Base-by-base conservation (phyloP, 2,797 vertebrate species). In the Nyctibius grandis region DNA sequence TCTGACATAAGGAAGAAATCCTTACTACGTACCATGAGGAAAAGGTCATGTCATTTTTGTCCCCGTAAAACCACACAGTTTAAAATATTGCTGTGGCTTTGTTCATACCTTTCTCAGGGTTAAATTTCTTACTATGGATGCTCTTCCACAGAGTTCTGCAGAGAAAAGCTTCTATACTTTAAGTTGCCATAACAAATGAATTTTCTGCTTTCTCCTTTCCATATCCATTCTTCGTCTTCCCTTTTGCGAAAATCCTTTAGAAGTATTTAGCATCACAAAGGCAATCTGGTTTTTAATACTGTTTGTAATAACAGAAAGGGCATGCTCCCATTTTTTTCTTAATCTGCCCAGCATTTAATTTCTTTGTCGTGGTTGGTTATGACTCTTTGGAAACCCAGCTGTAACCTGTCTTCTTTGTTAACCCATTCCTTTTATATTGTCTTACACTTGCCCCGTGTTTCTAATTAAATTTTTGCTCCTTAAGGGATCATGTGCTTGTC, bases 151-250 rank as follows among this genome's bases (percentile, higher is more conserved):
- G 69, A 60, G 42, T 65, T 73, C 73, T 67, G 50, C 15, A 22
- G 47, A 59, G 9, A 36, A 90, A 84, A 82, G 33, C 11, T 82
- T 72, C 61, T 53, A 3, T 48, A 23, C 38, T 79, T 85, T 42
- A 67, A 54, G 36, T 28, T 75, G 26, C 47, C 15, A 2, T 34
- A 93, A 59, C 50, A 67, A 93, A 95, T 69, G 0, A 68, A 85
- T 91, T 89, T 94, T 86, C 53, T 84, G 44, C 56, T 67, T 85
- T 81, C 14, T 75, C 34, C 34, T 90, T 85, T 81, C 74, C 23
- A 28, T 9, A 44, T 40, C n/a, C 51, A 81, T 48, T 44, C 36
- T 57, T 48, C 0, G 0, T 44, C 59, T 60, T 67, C 17, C 8
- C 15, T 89, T 73, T 79, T 74, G n/a, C 6, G 3, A 86, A 85